Evolutionary conservation across 2,888 invertebrate genomes (phyloP).

Genomic region (Oscheius onirici): DNA sequence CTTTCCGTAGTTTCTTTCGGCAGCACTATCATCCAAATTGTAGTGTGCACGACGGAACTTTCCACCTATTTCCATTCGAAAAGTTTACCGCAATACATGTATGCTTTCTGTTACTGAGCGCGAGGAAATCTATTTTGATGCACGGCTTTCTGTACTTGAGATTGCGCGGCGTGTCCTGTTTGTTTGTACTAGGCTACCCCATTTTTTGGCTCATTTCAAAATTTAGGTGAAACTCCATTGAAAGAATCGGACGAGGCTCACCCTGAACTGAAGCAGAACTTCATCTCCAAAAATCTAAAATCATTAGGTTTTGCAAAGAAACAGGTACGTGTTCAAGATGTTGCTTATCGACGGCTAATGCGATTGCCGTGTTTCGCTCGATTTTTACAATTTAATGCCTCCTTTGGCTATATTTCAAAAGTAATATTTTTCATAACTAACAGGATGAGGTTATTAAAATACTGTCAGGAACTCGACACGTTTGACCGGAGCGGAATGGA

Average conservation of each 20-base stretch:
- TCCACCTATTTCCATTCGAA: background rate
- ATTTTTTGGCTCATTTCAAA: background rate
- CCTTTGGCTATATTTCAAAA: background rate
- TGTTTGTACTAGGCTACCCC: background rate
- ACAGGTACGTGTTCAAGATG: slow-evolving; percentile 56
- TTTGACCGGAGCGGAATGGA: slow-evolving; percentile 54
- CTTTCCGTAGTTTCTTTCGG: background rate
- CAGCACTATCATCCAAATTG: background rate
- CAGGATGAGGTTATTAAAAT: slow-evolving; percentile 13
- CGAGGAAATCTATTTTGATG: slow-evolving; percentile 10
- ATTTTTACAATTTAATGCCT: slow-evolving; percentile 21
- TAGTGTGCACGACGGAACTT: background rate
- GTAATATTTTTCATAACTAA: background rate
- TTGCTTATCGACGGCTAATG: background rate
- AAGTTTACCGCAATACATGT: background rate
- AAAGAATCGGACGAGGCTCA: slow-evolving; percentile 70
- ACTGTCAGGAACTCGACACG: slow-evolving; percentile 33
- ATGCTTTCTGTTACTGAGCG: background rate
- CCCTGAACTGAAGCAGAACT: slow-evolving; percentile 67
- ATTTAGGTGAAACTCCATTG: slow-evolving; percentile 46
- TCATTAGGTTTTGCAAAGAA: slow-evolving; percentile 69
- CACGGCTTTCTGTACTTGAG: slow-evolving; percentile 19
- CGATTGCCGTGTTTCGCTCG: slow-evolving; percentile 27
- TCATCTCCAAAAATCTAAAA: slow-evolving; percentile 69
- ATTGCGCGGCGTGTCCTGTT: slow-evolving; percentile 24